Conservation (phyloP, 2,888 invertebrate genomes). For the Heliconius ismenius region DNA sequence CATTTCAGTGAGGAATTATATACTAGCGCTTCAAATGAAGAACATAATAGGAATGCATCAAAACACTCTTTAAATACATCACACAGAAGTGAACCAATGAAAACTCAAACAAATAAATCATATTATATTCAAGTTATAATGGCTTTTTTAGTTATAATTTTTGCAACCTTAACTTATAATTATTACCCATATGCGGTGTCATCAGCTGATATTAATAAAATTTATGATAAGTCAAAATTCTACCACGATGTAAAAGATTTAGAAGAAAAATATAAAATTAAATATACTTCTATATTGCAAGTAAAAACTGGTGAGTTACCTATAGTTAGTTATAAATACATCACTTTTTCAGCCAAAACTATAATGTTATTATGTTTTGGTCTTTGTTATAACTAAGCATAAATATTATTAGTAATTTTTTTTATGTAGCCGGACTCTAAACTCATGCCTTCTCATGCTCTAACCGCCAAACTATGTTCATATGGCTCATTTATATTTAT, state of each 20-base stretch:
- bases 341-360: too few relatives aligned
- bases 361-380: too few relatives aligned
- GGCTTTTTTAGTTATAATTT: constrained; percentile 27
- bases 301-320: constrained; percentile 63
- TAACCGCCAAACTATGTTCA: too few relatives aligned
- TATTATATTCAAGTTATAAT: neutral
- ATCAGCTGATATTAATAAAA: neutral
- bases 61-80: constrained; percentile 13
- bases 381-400: neutral
- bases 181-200: constrained; percentile 18
- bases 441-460: too few relatives aligned
- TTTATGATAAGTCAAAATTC: constrained; percentile 60
- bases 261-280: constrained; percentile 63
- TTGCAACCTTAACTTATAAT: constrained; percentile 32
- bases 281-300: constrained; percentile 61
- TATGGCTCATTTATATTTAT: too few relatives aligned
- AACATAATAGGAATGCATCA: constrained; percentile 28
- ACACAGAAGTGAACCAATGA: neutral
- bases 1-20: constrained; percentile 64
- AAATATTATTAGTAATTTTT: too few relatives aligned
- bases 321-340: neutral
- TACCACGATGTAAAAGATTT: constrained; percentile 60
- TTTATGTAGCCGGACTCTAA: too few relatives aligned
- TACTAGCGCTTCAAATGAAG: constrained; percentile 29
- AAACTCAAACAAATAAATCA: constrained; percentile 1